Conservation (phyloP, 2,113 vertebrate species). For the Xiphophorus hellerii region DNA sequence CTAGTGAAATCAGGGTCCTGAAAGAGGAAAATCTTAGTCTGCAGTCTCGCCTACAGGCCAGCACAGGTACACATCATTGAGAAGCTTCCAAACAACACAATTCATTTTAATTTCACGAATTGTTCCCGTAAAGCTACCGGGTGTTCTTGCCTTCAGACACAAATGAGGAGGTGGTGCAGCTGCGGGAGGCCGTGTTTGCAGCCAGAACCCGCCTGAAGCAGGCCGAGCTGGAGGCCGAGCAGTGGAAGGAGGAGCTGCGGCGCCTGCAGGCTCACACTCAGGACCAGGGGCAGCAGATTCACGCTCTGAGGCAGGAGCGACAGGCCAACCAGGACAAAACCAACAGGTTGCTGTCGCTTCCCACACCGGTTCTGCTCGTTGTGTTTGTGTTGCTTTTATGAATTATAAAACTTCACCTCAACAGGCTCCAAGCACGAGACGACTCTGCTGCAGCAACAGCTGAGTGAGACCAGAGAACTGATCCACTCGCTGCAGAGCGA, state of each 20-base stretch:
- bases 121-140: neutral
- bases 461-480: slow-evolving; percentile 86
- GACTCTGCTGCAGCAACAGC: slow-evolving; percentile 88
- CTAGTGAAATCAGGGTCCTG: slow-evolving; percentile 83
- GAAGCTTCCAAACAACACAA: neutral
- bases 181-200: slow-evolving; percentile 81
- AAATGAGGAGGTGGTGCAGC: slow-evolving; percentile 79
- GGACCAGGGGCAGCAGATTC: slow-evolving; percentile 82
- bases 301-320: slow-evolving; percentile 82
- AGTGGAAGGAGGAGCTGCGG: slow-evolving; percentile 80
- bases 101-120: neutral
- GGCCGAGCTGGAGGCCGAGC: slow-evolving; percentile 84
- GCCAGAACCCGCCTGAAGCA: slow-evolving; percentile 82
- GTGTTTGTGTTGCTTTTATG: slow-evolving; percentile 1
- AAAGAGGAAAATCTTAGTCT: slow-evolving; percentile 80
- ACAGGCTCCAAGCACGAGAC: slow-evolving; percentile 89
- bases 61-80: slow-evolving; percentile 77
- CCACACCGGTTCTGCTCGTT: neutral
- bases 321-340: slow-evolving; percentile 83
- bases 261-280: slow-evolving; percentile 81
- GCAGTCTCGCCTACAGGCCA: slow-evolving; percentile 82
- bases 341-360: slow-evolving; percentile 80
- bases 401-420: neutral
- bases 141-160: slow-evolving; percentile 52
- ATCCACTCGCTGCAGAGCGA: slow-evolving; percentile 86